These are phyloP conservation scores for Synanthedon vespiformis DNA, from an alignment of 2,888 invertebrate species.

Conservation along the genomic window DNA sequence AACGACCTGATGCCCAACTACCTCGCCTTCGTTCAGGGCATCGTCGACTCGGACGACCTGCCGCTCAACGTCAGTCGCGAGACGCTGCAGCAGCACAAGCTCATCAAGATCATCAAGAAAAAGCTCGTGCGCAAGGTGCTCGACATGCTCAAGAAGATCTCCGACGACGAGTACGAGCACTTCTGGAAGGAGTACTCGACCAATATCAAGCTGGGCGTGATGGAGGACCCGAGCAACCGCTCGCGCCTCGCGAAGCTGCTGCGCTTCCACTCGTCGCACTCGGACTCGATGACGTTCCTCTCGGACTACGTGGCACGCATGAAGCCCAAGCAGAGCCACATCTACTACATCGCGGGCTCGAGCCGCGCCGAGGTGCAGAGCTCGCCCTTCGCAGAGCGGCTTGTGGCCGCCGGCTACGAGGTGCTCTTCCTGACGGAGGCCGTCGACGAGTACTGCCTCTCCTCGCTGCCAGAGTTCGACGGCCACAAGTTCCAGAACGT, in stretches of 20 bases:
- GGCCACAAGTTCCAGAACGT: slow-evolving; percentile 99
- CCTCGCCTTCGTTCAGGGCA: slow-evolving; percentile 90
- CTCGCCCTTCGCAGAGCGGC: slow-evolving; percentile 96
- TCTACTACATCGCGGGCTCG: slow-evolving; percentile 96
- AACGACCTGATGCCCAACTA: slow-evolving; percentile 99
- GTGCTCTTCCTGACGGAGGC: slow-evolving; percentile 95
- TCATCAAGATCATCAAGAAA: slow-evolving; percentile 99
- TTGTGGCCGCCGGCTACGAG: slow-evolving; percentile 94
- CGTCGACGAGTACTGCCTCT: slow-evolving; percentile 98
- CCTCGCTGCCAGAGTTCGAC: slow-evolving; percentile 96
- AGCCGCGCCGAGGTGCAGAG: slow-evolving; percentile 84
- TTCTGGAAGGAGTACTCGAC: slow-evolving; percentile 99
- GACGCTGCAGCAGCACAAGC: slow-evolving; percentile 97
- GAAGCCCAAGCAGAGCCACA: slow-evolving; percentile 94
- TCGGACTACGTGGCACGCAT: slow-evolving; percentile 93
- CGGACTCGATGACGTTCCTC: slow-evolving; percentile 77
- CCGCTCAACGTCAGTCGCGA: slow-evolving; percentile 98
- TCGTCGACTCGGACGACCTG: slow-evolving; percentile 98
- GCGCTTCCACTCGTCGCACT: slow-evolving; percentile 86
- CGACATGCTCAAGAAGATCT: slow-evolving; percentile 98
- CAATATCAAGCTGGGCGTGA: slow-evolving; percentile 95
- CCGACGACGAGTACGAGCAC: slow-evolving; percentile 86
- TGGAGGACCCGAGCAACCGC: slow-evolving; percentile 97
- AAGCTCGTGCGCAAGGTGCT: slow-evolving; percentile 96
- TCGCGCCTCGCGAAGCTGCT: slow-evolving; percentile 95